A percentile compares a stretch with the other conserved stretches of the same genome.
phyloP scores from a whole-genome alignment of 1,140 invertebrate species.

The Matsumurasca onukii region DNA sequence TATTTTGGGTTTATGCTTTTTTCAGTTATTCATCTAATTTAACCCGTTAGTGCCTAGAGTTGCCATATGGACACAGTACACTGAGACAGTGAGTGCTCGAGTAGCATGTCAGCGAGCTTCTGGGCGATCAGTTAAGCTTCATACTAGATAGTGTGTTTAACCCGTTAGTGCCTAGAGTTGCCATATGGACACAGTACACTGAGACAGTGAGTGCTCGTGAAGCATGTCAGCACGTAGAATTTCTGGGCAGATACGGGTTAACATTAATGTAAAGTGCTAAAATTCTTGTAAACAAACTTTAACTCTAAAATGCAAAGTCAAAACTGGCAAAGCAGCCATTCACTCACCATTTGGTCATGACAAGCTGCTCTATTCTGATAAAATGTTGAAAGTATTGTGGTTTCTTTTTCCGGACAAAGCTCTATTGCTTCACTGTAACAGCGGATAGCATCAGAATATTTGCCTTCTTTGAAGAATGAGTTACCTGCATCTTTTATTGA shows the following conservation, averaged over 20 bases:
- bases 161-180: too few relatives aligned
- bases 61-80: too few relatives aligned
- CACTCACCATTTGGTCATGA: conserved; percentile 81
- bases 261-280: background rate
- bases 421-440: conserved; percentile 89
- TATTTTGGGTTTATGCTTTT: background rate
- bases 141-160: too few relatives aligned
- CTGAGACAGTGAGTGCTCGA: background rate
- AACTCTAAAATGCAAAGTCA: conserved; percentile 28
- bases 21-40: background rate
- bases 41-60: too few relatives aligned
- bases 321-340: background rate
- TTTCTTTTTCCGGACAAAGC: conserved; percentile 72
- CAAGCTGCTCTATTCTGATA: conserved; percentile 96
- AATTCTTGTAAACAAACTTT: background rate
- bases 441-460: conserved; percentile 85
- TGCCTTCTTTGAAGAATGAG: conserved; percentile 77
- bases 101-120: background rate
- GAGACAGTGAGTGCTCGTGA: too few relatives aligned
- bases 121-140: background rate
- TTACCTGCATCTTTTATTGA: conserved; percentile 86
- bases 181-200: too few relatives aligned
- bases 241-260: background rate
- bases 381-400: conserved; percentile 79
- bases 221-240: background rate